Conservation (phyloP, 2,888 invertebrate species). For the Volucella bombylans region DNA sequence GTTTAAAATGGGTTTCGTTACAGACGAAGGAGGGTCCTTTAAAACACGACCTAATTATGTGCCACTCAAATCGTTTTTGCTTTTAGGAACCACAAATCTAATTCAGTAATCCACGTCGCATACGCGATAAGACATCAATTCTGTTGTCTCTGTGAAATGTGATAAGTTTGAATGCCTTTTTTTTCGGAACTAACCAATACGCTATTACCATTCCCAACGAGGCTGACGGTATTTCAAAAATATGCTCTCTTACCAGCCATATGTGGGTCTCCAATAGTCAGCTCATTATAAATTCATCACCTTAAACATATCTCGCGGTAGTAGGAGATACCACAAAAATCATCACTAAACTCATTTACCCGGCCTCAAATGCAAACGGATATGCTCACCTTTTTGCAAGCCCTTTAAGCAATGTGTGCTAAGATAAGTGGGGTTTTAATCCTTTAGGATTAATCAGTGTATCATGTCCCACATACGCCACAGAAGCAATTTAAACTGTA, state of each 20-base stretch:
- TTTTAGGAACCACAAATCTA: no score
- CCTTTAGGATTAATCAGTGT: neutral
- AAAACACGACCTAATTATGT: no score
- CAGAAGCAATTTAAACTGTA: neutral
- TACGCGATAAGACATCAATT: no score
- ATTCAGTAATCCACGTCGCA: no score
- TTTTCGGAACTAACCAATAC: no score
- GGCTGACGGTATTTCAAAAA: no score
- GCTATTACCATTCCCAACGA: no score
- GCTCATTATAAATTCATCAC: conserved; percentile 18
- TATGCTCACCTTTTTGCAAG: neutral
- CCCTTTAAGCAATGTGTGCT: neutral
- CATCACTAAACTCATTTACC: no score
- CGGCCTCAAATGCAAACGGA: neutral
- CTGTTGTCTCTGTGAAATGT: no score
- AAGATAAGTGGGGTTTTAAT: conserved; percentile 1
- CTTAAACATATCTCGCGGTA: neutral
- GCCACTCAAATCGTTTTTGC: no score
- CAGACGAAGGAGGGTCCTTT: no score
- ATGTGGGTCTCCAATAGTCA: conserved; percentile 5
- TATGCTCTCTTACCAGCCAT: neutral
- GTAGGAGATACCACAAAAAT: neutral
- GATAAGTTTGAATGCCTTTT: no score
- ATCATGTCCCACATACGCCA: neutral
- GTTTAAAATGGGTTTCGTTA: conserved; percentile 7